Conservation (phyloP, 2,797 vertebrate genomes). For the Cercopithecus diana region DNA sequence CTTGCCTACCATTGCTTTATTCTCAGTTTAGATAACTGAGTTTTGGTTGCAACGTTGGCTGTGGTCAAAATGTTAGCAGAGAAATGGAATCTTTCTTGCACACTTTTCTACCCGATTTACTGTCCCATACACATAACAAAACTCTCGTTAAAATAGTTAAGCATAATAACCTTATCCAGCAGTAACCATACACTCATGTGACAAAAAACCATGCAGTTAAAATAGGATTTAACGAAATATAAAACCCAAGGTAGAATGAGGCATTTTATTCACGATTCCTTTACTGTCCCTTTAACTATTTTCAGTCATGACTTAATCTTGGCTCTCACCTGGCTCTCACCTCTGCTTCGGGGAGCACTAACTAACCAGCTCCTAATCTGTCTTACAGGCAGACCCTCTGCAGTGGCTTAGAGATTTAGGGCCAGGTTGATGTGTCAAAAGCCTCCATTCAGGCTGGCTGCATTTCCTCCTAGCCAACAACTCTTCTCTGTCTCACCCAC, state of each 20-base stretch:
- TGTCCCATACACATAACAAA: conserved; percentile 49
- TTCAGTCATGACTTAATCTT: conserved; percentile 20
- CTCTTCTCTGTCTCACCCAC: neutral
- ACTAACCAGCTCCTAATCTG: neutral
- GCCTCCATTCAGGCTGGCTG: neutral
- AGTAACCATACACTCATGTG: conserved; percentile 42
- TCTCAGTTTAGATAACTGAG: neutral
- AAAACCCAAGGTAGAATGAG: conserved; percentile 64
- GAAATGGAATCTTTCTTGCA: conserved; percentile 11
- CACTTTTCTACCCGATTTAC: conserved; percentile 51
- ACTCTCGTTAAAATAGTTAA: conserved; percentile 66
- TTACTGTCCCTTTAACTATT: neutral
- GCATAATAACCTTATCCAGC: conserved; percentile 27
- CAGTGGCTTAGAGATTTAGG: conserved; percentile 26
- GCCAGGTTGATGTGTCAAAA: conserved; percentile 30
- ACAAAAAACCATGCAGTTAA: conserved; percentile 42
- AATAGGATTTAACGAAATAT: conserved; percentile 64
- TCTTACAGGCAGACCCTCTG: neutral
- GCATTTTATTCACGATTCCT: conserved; percentile 44
- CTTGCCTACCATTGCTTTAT: neutral
- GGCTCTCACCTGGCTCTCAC: conserved; percentile 2
- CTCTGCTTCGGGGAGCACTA: conserved; percentile 15
- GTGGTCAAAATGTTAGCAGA: neutral
- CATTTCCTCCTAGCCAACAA: neutral
- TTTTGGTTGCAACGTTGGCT: neutral